These are phyloP conservation scores for Pristis pectinata DNA, from an alignment of 2,797 vertebrate genomes.

Conservation along the genomic window DNA sequence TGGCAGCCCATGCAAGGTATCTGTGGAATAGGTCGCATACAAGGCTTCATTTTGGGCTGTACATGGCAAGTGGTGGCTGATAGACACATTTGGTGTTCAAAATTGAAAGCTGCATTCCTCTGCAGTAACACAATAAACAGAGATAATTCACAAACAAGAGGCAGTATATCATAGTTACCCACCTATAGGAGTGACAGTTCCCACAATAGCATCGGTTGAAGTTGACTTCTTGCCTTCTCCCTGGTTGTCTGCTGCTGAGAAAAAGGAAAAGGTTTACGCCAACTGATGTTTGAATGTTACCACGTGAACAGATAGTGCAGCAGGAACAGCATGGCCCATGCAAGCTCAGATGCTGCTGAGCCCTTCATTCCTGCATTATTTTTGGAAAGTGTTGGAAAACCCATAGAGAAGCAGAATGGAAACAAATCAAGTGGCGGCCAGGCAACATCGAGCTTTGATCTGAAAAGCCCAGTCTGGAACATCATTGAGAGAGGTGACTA, in stretches of 20 bases:
- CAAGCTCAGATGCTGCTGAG: background rate
- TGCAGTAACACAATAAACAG: background rate
- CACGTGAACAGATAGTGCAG: background rate
- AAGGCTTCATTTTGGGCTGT: background rate
- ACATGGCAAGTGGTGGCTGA: background rate
- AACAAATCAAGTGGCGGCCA: background rate
- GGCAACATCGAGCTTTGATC: background rate
- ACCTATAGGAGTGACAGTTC: conserved; percentile 90
- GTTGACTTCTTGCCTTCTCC: conserved; percentile 80
- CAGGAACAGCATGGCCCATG: background rate
- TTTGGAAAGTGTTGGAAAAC: background rate
- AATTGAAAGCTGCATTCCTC: background rate
- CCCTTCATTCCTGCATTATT: background rate
- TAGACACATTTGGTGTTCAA: background rate
- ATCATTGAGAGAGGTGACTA: background rate
- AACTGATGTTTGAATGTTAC: background rate
- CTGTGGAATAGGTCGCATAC: background rate
- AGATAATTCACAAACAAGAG: background rate
- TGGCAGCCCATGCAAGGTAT: background rate
- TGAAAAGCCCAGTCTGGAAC: background rate
- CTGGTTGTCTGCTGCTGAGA: conserved; percentile 14
- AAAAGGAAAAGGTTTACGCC: background rate
- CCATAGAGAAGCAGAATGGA: background rate
- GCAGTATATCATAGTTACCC: conserved; percentile 52
- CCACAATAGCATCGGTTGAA: conserved; percentile 84